Conservation (phyloP, 2,888 invertebrate genomes). For the Dryocosmus kuriphilus region DNA sequence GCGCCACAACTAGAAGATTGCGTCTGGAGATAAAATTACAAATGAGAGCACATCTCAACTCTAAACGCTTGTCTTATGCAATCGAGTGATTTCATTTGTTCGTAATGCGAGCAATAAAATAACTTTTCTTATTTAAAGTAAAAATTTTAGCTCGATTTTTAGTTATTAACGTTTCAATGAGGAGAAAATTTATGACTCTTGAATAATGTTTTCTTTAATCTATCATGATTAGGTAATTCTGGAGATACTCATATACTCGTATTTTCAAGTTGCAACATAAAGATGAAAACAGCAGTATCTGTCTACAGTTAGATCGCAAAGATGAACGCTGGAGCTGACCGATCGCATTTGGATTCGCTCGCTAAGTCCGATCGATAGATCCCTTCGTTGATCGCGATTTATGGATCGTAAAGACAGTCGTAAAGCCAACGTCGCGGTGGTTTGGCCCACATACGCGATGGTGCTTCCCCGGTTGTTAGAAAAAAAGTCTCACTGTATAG, state of each 20-base stretch:
- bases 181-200: conserved; percentile 10
- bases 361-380: conserved; percentile 62
- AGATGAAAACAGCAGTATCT: conserved; percentile 29
- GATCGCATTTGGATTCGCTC: conserved; percentile 44
- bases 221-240: conserved; percentile 27
- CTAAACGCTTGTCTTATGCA: conserved; percentile 25
- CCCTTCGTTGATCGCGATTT: conserved; percentile 68
- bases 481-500: conserved; percentile 48
- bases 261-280: conserved; percentile 23
- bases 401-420: conserved; percentile 70
- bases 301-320: not conserved
- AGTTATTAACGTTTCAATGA: not conserved
- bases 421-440: conserved; percentile 60
- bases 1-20: conserved; percentile 34
- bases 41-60: conserved; percentile 22
- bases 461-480: conserved; percentile 55
- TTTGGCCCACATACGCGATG: conserved; percentile 70
- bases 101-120: not conserved
- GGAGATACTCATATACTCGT: conserved; percentile 5
- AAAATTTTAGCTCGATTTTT: too few relatives aligned
- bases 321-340: not conserved
- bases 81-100: conserved; percentile 34
- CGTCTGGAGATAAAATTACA: not conserved
- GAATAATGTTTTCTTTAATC: conserved; percentile 26
- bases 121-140: not conserved